These are phyloP conservation scores for Ptyas mucosa DNA, from an alignment of 2,113 vertebrate species.

Conservation along the genomic window DNA sequence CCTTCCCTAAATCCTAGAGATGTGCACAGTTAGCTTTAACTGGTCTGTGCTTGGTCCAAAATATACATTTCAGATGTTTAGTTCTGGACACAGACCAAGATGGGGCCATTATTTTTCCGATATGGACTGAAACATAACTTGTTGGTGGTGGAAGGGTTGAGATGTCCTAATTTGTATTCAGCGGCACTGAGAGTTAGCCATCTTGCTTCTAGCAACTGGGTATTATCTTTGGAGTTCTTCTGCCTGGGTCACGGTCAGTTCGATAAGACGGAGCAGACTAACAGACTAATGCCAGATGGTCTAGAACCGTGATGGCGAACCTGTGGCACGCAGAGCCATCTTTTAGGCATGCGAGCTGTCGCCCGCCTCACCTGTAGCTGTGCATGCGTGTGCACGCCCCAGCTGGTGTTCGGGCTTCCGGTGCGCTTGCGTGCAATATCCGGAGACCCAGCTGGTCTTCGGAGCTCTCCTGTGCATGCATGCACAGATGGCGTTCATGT, in stretches of 20 bases:
- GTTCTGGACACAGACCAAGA: neutral
- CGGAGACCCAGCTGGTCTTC: too few relatives aligned
- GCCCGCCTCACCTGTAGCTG: too few relatives aligned
- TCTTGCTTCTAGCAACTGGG: neutral
- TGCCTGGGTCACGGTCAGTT: neutral
- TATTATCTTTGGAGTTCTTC: neutral
- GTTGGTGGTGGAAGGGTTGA: neutral
- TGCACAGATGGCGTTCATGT: too few relatives aligned
- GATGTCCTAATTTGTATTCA: neutral
- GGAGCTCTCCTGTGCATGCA: too few relatives aligned
- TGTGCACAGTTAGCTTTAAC: neutral
- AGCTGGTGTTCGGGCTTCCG: too few relatives aligned
- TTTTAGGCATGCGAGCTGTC: too few relatives aligned
- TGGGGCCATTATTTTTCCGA: neutral
- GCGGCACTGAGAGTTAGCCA: neutral
- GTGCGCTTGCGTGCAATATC: too few relatives aligned
- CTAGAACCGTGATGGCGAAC: neutral
- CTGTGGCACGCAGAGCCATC: too few relatives aligned
- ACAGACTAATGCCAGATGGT: neutral
- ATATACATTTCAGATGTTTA: neutral
- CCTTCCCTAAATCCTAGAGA: neutral
- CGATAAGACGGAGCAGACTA: neutral
- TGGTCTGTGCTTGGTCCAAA: neutral
- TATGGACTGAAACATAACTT: neutral
- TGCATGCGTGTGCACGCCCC: too few relatives aligned